phyloP scores from a whole-genome alignment of 1,140 invertebrate species.

The Hypothenemus hampei region DNA sequence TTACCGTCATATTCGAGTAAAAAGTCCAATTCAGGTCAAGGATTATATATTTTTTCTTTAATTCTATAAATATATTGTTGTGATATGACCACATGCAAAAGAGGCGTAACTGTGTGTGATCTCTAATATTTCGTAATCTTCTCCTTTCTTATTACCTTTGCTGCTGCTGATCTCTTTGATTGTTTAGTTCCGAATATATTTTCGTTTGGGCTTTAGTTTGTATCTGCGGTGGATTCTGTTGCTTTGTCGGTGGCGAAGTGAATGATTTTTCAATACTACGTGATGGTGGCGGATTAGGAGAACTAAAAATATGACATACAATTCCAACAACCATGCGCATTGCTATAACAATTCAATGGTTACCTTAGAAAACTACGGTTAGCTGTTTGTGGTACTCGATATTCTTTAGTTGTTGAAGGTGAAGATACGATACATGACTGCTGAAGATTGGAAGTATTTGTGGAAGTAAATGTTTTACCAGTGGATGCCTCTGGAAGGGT shows the following conservation, averaged over 20 bases:
- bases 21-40: no score
- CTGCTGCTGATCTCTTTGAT: slow-evolving; percentile 50
- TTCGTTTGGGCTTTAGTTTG: slow-evolving; percentile 66
- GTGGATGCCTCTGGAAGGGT: slow-evolving; percentile 40
- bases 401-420: slow-evolving; percentile 56
- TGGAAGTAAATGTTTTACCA: slow-evolving; percentile 50
- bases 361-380: slow-evolving; percentile 26
- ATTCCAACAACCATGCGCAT: background rate
- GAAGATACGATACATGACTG: slow-evolving; percentile 68
- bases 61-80: no score
- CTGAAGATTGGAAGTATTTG: slow-evolving; percentile 55
- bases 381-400: slow-evolving; percentile 51
- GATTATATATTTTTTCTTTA: no score
- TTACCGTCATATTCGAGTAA: no score
- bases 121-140: no score
- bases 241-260: slow-evolving; percentile 51
- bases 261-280: slow-evolving; percentile 36
- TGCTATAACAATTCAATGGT: background rate
- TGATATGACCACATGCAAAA: no score
- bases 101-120: background rate
- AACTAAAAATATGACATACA: slow-evolving; percentile 33
- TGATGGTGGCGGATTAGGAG: slow-evolving; percentile 33
- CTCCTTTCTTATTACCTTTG: slow-evolving; percentile 29
- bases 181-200: slow-evolving; percentile 58
- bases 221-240: slow-evolving; percentile 50